Evolutionary conservation across 2,113 vertebrate genomes (phyloP).

Genomic region (Pungitius pungitius): DNA sequence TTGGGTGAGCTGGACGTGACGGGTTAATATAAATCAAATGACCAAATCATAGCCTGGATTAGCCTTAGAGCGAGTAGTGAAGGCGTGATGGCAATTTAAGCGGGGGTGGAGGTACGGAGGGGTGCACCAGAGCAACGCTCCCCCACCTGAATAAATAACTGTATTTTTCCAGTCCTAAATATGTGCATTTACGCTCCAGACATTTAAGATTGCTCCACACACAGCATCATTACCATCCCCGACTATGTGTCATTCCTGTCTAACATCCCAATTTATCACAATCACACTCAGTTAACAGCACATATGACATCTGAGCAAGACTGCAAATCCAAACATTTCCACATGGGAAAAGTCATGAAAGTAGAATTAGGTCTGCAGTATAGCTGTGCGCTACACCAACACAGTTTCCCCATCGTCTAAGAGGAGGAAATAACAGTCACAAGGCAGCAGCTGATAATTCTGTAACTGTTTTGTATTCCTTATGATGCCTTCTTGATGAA

Average conservation of each 20-base stretch:
- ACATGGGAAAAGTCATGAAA: slow-evolving; percentile 76
- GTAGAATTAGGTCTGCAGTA: slow-evolving; percentile 67
- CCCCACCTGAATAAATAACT: slow-evolving; percentile 84
- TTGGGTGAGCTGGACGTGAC: slow-evolving; percentile 37
- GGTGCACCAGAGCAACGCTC: slow-evolving; percentile 36
- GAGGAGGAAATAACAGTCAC: slow-evolving; percentile 55
- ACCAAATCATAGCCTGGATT: slow-evolving; percentile 64
- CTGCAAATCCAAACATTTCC: slow-evolving; percentile 74
- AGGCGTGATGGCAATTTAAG: slow-evolving; percentile 58
- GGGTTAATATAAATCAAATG: slow-evolving; percentile 61
- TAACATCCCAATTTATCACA: slow-evolving; percentile 81
- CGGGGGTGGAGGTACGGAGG: slow-evolving; percentile 33
- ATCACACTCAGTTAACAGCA: slow-evolving; percentile 72
- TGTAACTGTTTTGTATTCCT: slow-evolving; percentile 12
- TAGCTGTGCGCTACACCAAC: slow-evolving; percentile 44
- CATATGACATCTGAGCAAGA: slow-evolving; percentile 71
- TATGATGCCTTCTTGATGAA: background rate
- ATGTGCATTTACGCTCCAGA: slow-evolving; percentile 81
- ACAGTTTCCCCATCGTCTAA: slow-evolving; percentile 37
- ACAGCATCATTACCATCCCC: slow-evolving; percentile 72
- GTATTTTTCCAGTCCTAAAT: slow-evolving; percentile 82
- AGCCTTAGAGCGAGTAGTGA: slow-evolving; percentile 59
- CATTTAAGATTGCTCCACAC: slow-evolving; percentile 75
- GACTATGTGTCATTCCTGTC: slow-evolving; percentile 77
- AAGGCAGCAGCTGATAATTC: slow-evolving; percentile 27